A percentile compares a stretch with the other conserved stretches of the same genome.
These are phyloP conservation scores for Graphium colonna DNA, from an alignment of 2,888 invertebrate species.

Conservation along the genomic window DNA sequence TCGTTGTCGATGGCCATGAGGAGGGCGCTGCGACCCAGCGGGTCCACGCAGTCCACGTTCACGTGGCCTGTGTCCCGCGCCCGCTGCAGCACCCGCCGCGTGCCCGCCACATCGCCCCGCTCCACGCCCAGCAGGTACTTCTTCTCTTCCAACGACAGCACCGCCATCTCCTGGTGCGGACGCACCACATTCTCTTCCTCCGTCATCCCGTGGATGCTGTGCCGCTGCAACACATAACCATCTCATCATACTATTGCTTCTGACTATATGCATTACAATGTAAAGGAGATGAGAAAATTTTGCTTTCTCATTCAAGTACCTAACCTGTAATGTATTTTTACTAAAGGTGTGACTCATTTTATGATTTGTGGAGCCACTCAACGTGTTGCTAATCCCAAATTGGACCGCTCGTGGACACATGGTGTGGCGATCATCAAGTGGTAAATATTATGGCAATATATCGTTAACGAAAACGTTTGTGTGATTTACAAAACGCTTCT, in stretches of 20 bases:
- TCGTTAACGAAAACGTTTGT: constrained; percentile 3
- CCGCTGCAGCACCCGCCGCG: constrained; percentile 89
- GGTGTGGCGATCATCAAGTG: background rate
- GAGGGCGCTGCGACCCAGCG: constrained; percentile 95
- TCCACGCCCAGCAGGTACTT: constrained; percentile 97
- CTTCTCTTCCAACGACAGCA: constrained; percentile 92
- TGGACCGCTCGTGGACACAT: background rate
- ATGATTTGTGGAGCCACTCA: too few relatives aligned
- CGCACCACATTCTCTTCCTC: constrained; percentile 93
- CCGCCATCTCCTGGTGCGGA: constrained; percentile 93
- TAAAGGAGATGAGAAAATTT: too few relatives aligned
- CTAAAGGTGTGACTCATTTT: too few relatives aligned
- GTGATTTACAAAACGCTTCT: background rate
- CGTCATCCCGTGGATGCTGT: constrained; percentile 95
- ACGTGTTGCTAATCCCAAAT: too few relatives aligned
- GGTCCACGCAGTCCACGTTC: constrained; percentile 98
- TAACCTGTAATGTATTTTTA: too few relatives aligned
- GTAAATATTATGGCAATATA: constrained; percentile 12
- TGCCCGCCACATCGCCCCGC: constrained; percentile 97
- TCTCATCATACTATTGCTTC: too few relatives aligned
- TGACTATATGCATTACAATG: too few relatives aligned
- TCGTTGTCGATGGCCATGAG: constrained; percentile 99
- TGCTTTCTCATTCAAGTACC: too few relatives aligned
- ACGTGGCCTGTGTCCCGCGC: constrained; percentile 88
- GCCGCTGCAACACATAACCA: too few relatives aligned